Evolutionary conservation across 2,888 invertebrate genomes (phyloP), one percentile per base, ranked within the genome.

Genomic region (Leptinotarsa rubiginosa): DNA sequence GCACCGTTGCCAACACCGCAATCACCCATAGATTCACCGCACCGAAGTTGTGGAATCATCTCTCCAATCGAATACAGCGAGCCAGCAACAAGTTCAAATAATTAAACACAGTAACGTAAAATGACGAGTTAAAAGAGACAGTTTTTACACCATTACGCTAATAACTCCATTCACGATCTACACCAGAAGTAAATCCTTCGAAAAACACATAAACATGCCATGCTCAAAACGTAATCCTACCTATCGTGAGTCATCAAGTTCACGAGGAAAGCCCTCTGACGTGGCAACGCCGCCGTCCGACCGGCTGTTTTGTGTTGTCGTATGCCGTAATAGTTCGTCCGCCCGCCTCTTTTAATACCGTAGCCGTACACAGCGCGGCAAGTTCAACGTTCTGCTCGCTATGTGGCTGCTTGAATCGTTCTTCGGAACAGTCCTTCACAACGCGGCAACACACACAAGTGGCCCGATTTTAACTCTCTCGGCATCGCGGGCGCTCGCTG

Each of bases 301-400:
- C 80, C 80, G 80, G 79, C 80, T 81, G 81, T 78, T 78, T 75
- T 72, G 66, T 76, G 77, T 78, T 77, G 73, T 77, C 75, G 76
- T 79, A 77, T 80, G 80, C 79, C 80, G 80, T 81, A 81, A 81
- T 79, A 78, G 79, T 62, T 75, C 72, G 75, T 65, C 70, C 75
- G 75, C 73, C 77, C 75, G 77, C 73, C 76, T 72, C 76, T 76
- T 70, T 77, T 75, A 74, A 77, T 72, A 73, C 72, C 72, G 75
- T 75, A 72, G 69, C 65, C 70, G 69, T 73, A 41, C 41, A 52
- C 7, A 50, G 75, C 77, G 79, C 79, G 77, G 77, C 80, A 80
- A 84, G 85, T 86, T 86, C 86, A 86, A 84, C 83, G 86, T 80
- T 84, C 86, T 82, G 79, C 80, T 75, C 80, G 84, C 83, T 84